Evolutionary conservation across 2,888 invertebrate genomes (phyloP).

Genomic region (Amiota minor): DNA sequence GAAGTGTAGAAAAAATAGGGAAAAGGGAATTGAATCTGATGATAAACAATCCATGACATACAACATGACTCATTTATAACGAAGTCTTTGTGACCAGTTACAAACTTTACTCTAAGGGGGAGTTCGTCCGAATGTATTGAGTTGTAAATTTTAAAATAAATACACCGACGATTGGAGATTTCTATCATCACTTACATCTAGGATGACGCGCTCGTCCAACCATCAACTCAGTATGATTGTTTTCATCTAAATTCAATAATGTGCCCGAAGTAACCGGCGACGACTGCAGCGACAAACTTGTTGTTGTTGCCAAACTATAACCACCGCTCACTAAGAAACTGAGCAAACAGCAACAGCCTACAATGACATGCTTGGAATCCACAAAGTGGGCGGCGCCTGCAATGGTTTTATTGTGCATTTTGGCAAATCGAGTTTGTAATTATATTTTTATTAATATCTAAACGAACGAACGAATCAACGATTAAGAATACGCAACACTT

Average conservation of each 20-base stretch:
- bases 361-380: not conserved
- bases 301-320: not conserved
- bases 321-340: conserved; percentile 30
- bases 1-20: too few relatives aligned
- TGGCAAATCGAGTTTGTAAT: conserved; percentile 36
- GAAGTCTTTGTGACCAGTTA: too few relatives aligned
- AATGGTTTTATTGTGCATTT: conserved; percentile 30
- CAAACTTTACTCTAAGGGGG: too few relatives aligned
- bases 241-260: not conserved
- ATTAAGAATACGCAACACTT: conserved; percentile 52
- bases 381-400: conserved; percentile 35
- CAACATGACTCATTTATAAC: too few relatives aligned
- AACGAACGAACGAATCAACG: conserved; percentile 53
- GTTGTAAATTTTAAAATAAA: too few relatives aligned
- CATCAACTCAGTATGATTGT: not conserved
- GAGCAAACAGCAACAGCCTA: not conserved
- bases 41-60: too few relatives aligned
- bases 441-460: conserved; percentile 47
- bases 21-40: too few relatives aligned
- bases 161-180: too few relatives aligned
- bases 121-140: too few relatives aligned
- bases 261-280: not conserved
- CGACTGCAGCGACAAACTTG: too few relatives aligned
- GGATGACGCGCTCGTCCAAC: conserved; percentile 8
- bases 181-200: conserved; percentile 13